Evolutionary conservation across 2,888 invertebrate species (phyloP), one percentile per base, ranked within the genome.

Genomic region (Scaeva pyrastri): DNA sequence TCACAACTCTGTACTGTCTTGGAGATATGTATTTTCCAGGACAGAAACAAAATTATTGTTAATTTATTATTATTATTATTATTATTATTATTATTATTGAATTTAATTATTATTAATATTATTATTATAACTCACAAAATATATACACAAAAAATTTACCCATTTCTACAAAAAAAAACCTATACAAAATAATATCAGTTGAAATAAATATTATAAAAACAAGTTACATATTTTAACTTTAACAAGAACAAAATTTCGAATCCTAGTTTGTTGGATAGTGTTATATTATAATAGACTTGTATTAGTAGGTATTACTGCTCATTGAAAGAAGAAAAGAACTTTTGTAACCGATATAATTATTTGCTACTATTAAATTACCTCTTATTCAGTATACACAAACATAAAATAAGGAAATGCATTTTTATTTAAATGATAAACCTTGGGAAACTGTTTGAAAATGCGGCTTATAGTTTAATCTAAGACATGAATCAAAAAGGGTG

Each of bases 351-450:
- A 68, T 7, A 74, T 48, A 76, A 52, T 85, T 72, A 80, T 85
- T 85, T 85, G 84, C 80, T 85, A 80, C 80, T 73, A 81, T 72
- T 72, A 68, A 76, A 80, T 76, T 75, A 80, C 76, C 76, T 80
- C 84, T 80, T 85, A 85, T 80, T 76, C 71, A 85, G 36, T 85
- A 80, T 85, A 76, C 58, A 80, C 43, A 80, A 45, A 43, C 52
- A 58, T 58, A 64, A 75, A 19, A 31, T 8, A 48, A 52, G 0
- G 55, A 45, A 31, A 8, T 52, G 56, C 36, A 26, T 72, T 58
- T 81, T 62, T 60, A 26, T 7, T 50, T 26, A 3, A 1, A 21
- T 11, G n/a, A 16, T 45, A 1, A 45, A 12, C n/a, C n/a, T n/a
- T n/a, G n/a, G n/a, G n/a, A n/a, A n/a, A n/a, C n/a, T n/a, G n/a